Evolutionary conservation across 2,113 vertebrate species (phyloP), one percentile per base, ranked within the genome.

Genomic region (Caloenas nicobarica): DNA sequence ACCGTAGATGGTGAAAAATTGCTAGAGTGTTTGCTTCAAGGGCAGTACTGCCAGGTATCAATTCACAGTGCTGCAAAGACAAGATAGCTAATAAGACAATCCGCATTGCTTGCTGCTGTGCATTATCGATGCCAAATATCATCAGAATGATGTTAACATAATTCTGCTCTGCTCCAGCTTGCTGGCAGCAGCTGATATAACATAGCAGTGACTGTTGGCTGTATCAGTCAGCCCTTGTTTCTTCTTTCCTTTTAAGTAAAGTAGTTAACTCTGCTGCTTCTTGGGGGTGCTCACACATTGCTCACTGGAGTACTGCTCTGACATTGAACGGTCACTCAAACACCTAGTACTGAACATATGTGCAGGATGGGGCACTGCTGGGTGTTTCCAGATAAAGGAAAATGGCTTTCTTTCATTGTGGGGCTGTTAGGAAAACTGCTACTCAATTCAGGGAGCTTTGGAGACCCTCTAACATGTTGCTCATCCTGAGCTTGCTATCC

Each of bases 61-160:
- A 40, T 74, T 81, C 83, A 34, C 22, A 64, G 23, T 16, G 25
- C 44, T 60, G 26, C 57, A 74, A 44, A 50, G 29, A 34, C 0
- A 1, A 66, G 42, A 58, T 28, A 92, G 38, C 78, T 60, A 76
- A 5, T 65, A 74, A 86, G 44, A 79, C 0, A 0, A 34, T 61
- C 29, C 21, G 38, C 17, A 11, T 78, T 68, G 48, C 29, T 80
- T 88, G 48, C n/a, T 61, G 14, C 53, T n/a, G 18, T 69, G 61
- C 56, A 60, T 79, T 88, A 86, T 69, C 92, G 65, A 79, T 83
- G 34, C 23, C 4, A 19, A 86, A 64, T 83, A 50, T 71, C 7
- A 18, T 71, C 65, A 93, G 61, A 89, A 72, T 60, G 15, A 38
- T 86, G 64, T 64, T 88, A 91, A 74, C 61, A 54, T 10, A 72